These are phyloP conservation scores for Penaeus indicus DNA, from an alignment of 1,140 invertebrate genomes.

Conservation along the genomic window DNA sequence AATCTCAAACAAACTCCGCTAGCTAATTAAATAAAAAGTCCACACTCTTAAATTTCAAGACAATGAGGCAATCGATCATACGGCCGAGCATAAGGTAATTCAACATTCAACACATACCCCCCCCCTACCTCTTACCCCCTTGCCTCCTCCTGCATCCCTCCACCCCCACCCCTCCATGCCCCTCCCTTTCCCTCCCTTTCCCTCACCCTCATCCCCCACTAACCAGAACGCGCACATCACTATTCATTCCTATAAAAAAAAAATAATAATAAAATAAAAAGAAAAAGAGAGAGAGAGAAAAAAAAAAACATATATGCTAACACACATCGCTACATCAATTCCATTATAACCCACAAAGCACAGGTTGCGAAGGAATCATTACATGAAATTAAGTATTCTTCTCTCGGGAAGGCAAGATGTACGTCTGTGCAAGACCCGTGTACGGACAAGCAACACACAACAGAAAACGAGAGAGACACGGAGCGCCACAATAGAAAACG, in stretches of 20 bases:
- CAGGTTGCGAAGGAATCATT: slow-evolving; percentile 34
- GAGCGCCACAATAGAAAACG: slow-evolving; percentile 46
- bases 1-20: too few species aligned
- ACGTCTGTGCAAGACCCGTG: slow-evolving; percentile 37
- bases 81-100: not conserved
- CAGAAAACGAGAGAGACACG: slow-evolving; percentile 49
- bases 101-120: not conserved
- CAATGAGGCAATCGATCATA: not conserved
- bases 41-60: too few species aligned
- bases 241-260: slow-evolving; percentile 10
- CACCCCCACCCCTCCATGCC: not conserved
- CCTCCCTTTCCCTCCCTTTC: too few species aligned
- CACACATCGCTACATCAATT: slow-evolving; percentile 42
- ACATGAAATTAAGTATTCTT: slow-evolving; percentile 38
- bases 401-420: slow-evolving; percentile 27
- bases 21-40: too few species aligned
- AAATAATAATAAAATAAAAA: too few species aligned
- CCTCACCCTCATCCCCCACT: too few species aligned
- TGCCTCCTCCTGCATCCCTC: not conserved
- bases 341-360: slow-evolving; percentile 44
- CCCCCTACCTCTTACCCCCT: not conserved
- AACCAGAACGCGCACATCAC: not conserved
- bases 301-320: too few species aligned
- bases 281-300: too few species aligned
- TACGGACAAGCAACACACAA: slow-evolving; percentile 53